Evolutionary conservation across 2,113 vertebrate genomes (phyloP).

Genomic region (Amblyopsis rosae): DNA sequence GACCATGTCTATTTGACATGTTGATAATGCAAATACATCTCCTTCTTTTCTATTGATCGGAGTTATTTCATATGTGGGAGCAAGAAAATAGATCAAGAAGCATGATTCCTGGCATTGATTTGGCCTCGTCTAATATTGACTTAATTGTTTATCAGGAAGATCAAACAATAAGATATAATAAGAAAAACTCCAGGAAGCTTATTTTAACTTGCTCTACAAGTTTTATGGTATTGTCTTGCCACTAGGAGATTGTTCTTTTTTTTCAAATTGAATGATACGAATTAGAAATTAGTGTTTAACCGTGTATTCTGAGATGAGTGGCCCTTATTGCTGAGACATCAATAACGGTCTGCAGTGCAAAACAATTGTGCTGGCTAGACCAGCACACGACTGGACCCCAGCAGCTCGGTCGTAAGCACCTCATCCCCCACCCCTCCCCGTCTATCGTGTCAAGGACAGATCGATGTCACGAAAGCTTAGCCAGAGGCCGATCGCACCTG

Average conservation of each 20-base stretch:
- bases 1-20: constrained; percentile 59
- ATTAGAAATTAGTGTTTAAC: too few species aligned
- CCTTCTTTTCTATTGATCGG: constrained; percentile 44
- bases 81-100: constrained; percentile 32
- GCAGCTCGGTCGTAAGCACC: constrained; percentile 13
- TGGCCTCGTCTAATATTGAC: constrained; percentile 35
- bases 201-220: neutral
- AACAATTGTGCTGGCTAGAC: constrained; percentile 21
- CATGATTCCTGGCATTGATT: constrained; percentile 62
- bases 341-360: constrained; percentile 38
- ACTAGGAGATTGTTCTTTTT: too few species aligned
- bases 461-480: constrained; percentile 63
- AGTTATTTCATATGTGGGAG: constrained; percentile 48
- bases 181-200: constrained; percentile 21
- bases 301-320: neutral
- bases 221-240: neutral
- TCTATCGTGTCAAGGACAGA: constrained; percentile 70
- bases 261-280: too few species aligned
- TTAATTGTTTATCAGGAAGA: constrained; percentile 46
- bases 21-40: constrained; percentile 54
- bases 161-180: constrained; percentile 17
- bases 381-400: constrained; percentile 3
- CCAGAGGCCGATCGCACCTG: constrained; percentile 53
- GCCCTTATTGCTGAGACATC: constrained; percentile 36
- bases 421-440: constrained; percentile 1